Conservation (phyloP, 2,888 invertebrate genomes). For the Lacanobia wlatinum region DNA sequence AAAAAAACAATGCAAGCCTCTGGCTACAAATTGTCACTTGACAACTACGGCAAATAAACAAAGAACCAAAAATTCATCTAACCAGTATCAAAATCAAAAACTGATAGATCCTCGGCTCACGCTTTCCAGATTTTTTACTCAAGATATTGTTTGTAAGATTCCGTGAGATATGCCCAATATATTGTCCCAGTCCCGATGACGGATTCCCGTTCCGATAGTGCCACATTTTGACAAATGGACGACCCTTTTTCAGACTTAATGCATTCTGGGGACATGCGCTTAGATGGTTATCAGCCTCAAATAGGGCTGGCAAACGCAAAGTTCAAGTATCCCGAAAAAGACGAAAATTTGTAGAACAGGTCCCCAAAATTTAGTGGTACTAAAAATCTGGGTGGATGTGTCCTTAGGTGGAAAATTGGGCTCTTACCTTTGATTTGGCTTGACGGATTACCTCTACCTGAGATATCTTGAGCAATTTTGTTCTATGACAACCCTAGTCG, state of each 20-base stretch:
- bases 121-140: conserved; percentile 57
- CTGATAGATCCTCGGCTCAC: conserved; percentile 42
- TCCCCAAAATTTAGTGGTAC: conserved; percentile 24
- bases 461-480: conserved; percentile 51
- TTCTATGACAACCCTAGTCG: conserved; percentile 61
- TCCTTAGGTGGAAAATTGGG: conserved; percentile 37
- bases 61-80: conserved; percentile 9
- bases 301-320: conserved; percentile 54
- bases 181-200: conserved; percentile 85
- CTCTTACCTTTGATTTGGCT: conserved; percentile 42
- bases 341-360: not conserved
- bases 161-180: conserved; percentile 85
- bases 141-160: conserved; percentile 77
- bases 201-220: conserved; percentile 86
- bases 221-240: conserved; percentile 88
- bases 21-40: too few relatives aligned
- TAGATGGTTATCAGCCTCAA: conserved; percentile 76
- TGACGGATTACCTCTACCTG: conserved; percentile 37
- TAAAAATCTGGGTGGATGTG: conserved; percentile 42
- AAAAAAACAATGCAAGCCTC: too few relatives aligned
- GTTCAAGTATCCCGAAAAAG: conserved; percentile 25
- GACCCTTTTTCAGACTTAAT: conserved; percentile 85
- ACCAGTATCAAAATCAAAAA: not conserved
- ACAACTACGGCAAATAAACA: not conserved
- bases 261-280: conserved; percentile 79